Conservation (phyloP, 2,888 invertebrate genomes). For the Myathropa florea region DNA sequence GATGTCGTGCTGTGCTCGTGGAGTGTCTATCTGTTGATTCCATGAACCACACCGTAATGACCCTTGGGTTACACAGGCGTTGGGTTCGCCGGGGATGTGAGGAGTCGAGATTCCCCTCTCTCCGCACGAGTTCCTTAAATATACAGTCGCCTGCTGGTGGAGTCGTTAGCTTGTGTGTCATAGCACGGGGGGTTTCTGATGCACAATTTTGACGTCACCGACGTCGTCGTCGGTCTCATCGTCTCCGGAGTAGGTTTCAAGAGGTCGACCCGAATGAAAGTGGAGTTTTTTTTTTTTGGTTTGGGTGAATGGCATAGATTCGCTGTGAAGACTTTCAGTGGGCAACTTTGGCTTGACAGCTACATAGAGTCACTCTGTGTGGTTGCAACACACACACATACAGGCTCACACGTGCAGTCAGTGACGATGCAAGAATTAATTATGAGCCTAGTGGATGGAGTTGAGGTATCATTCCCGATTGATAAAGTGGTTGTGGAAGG, state of each 20-base stretch:
- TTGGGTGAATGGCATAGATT: constrained; percentile 1
- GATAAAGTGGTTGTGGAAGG: constrained; percentile 38
- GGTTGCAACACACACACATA: too few relatives aligned
- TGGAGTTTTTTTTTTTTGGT: neutral
- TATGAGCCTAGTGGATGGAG: neutral
- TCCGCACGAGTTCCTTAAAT: neutral
- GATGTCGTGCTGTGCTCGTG: constrained; percentile 2
- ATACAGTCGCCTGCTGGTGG: constrained; percentile 2
- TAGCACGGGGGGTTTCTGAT: constrained; percentile 15
- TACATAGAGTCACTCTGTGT: neutral
- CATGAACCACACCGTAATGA: constrained; percentile 59
- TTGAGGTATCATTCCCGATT: neutral
- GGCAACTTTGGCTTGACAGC: neutral
- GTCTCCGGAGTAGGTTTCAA: constrained; percentile 2
- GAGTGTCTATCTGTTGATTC: constrained; percentile 59
- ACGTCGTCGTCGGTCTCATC: neutral
- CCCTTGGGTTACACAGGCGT: constrained; percentile 37
- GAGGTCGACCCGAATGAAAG: constrained; percentile 17
- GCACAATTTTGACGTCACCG: constrained; percentile 35
- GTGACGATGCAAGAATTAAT: constrained; percentile 24
- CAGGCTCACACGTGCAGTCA: too few relatives aligned
- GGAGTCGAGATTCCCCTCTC: constrained; percentile 1
- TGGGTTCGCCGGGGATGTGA: neutral
- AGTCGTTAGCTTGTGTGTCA: constrained; percentile 34
- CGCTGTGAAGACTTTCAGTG: too few relatives aligned